Conservation (phyloP, 2,888 invertebrate species). For the Schrankia costaestrigalis region DNA sequence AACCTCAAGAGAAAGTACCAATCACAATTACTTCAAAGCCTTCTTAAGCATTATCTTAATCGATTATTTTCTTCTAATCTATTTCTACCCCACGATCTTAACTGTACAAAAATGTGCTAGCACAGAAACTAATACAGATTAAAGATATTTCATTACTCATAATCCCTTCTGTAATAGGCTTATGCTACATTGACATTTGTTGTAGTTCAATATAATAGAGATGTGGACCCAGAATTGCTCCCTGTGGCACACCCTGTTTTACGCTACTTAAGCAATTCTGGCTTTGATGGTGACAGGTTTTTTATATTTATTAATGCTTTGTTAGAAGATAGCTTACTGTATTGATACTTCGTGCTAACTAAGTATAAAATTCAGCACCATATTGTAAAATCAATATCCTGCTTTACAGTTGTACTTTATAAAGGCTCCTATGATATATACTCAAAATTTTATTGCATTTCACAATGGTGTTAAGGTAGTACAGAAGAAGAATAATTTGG, state of each 20-base stretch:
- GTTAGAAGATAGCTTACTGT: too few relatives aligned
- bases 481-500: too few relatives aligned
- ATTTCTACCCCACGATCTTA: conserved; percentile 6
- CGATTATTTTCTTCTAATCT: neutral
- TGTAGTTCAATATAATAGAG: conserved; percentile 41
- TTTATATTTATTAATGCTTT: too few relatives aligned
- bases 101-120: conserved; percentile 26
- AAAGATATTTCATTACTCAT: conserved; percentile 78
- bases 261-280: conserved; percentile 31
- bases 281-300: conserved; percentile 12
- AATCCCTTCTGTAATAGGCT: conserved; percentile 73
- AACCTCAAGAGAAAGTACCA: too few relatives aligned
- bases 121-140: conserved; percentile 68
- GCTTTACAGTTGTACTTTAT: too few relatives aligned
- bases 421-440: too few relatives aligned
- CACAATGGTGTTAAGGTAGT: too few relatives aligned
- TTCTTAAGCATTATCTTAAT: neutral
- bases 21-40: neutral
- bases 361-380: too few relatives aligned
- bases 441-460: too few relatives aligned
- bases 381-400: too few relatives aligned
- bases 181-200: conserved; percentile 72
- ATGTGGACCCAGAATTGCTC: conserved; percentile 26
- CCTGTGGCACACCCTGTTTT: conserved; percentile 28
- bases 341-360: too few relatives aligned